These are phyloP conservation scores for Homarus americanus DNA, from an alignment of 1,140 invertebrate species.

Conservation along the genomic window DNA sequence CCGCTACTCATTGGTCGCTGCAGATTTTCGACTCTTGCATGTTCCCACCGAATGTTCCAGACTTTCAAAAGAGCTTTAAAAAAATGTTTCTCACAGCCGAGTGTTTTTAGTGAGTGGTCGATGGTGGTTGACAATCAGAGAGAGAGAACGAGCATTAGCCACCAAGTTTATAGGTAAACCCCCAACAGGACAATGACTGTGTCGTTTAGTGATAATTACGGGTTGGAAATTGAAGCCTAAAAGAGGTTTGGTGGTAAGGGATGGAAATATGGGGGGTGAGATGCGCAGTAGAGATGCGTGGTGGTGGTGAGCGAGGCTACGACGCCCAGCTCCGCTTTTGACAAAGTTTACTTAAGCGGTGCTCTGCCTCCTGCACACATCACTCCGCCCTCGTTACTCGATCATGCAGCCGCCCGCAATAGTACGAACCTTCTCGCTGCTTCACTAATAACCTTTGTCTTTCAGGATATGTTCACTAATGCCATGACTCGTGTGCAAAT, in stretches of 20 bases:
- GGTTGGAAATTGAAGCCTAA: not conserved
- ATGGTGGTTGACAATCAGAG: not conserved
- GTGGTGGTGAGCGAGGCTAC: conserved; percentile 11
- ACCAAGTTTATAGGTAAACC: not conserved
- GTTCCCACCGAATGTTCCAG: not conserved
- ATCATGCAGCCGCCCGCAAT: conserved; percentile 49
- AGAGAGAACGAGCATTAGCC: not conserved
- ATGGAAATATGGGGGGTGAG: not conserved
- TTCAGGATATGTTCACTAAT: not conserved
- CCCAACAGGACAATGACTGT: not conserved
- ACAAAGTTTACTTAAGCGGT: conserved; percentile 51
- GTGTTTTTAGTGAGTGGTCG: not conserved
- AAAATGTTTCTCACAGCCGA: not conserved
- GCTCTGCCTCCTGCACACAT: conserved; percentile 17
- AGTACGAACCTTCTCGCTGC: conserved; percentile 27
- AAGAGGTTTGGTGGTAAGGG: not conserved
- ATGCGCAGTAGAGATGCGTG: conserved; percentile 1
- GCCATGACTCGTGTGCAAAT: not conserved
- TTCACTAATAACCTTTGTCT: not conserved
- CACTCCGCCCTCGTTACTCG: not conserved
- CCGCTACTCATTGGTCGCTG: conserved; percentile 1
- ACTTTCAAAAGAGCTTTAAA: not conserved
- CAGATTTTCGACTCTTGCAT: not conserved
- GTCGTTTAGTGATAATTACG: not conserved
- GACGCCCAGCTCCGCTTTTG: conserved; percentile 3